These are phyloP conservation scores for Pitta sordida DNA, from an alignment of 2,113 vertebrate species.

Conservation along the genomic window DNA sequence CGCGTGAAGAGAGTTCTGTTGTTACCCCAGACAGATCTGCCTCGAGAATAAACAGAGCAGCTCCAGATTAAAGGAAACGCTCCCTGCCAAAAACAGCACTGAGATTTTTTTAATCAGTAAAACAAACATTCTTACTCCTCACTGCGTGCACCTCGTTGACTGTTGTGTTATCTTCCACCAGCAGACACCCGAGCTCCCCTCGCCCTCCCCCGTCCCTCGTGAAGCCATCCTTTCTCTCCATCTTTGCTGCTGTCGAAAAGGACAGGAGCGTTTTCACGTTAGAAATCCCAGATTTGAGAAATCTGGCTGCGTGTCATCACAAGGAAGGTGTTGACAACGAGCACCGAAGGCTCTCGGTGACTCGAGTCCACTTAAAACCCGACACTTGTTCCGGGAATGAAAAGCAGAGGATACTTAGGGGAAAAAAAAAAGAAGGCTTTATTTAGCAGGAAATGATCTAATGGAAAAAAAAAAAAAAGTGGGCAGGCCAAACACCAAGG, in stretches of 20 bases:
- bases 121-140: slow-evolving; percentile 55
- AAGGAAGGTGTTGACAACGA: not conserved
- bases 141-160: slow-evolving; percentile 37
- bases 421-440: not conserved
- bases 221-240: slow-evolving; percentile 27
- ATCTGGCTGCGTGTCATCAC: not conserved
- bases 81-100: slow-evolving; percentile 57
- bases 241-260: not conserved
- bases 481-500: not conserved
- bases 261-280: not conserved
- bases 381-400: not conserved
- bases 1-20: slow-evolving; percentile 36
- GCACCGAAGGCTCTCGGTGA: not conserved
- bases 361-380: not conserved
- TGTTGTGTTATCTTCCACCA: slow-evolving; percentile 27
- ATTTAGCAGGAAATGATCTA: not conserved
- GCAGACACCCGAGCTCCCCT: not conserved
- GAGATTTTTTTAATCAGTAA: slow-evolving; percentile 61
- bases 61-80: slow-evolving; percentile 57
- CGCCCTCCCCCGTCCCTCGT: not conserved
- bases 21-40: slow-evolving; percentile 45
- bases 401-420: not conserved
- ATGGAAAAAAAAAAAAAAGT: not conserved
- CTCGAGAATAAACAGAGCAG: slow-evolving; percentile 55
- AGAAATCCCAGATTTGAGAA: not conserved